phyloP scores from a whole-genome alignment of 2,888 invertebrate genomes.

The Vesta saturnalis region DNA sequence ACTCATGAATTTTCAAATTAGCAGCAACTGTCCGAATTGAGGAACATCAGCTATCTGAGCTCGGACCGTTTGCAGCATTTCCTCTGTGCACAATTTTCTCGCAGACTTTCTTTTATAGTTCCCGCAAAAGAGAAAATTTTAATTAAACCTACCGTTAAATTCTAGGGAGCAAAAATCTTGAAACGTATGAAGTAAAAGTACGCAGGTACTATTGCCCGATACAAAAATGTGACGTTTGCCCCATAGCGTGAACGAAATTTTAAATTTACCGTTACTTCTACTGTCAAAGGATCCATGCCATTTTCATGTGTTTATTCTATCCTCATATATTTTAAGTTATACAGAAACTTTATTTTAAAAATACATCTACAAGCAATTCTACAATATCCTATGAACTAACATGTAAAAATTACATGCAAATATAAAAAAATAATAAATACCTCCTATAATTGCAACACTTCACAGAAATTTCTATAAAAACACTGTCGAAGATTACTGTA shows the following conservation, averaged over 20 bases:
- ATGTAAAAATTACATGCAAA: not conserved
- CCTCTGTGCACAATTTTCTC: not conserved
- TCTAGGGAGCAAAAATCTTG: not conserved
- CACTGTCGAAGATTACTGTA: too few species aligned
- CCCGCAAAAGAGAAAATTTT: not conserved
- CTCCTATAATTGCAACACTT: too few species aligned
- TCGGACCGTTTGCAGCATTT: not conserved
- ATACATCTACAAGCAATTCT: not conserved
- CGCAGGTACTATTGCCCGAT: not conserved
- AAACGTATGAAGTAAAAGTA: not conserved
- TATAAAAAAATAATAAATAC: not conserved
- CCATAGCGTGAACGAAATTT: not conserved
- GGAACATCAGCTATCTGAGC: not conserved
- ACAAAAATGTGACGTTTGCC: not conserved
- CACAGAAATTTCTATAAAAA: too few species aligned
- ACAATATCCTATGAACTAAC: not conserved
- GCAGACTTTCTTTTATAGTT: not conserved
- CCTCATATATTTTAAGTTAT: not conserved
- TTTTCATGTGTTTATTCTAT: not conserved
- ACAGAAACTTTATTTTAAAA: not conserved
- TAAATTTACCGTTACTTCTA: not conserved
- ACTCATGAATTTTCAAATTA: not conserved
- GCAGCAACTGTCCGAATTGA: not conserved
- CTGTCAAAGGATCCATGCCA: not conserved
- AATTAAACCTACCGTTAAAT: not conserved